Evolutionary conservation across 2,888 invertebrate species (phyloP).

Genomic region (Drosophila atroscutellata): DNA sequence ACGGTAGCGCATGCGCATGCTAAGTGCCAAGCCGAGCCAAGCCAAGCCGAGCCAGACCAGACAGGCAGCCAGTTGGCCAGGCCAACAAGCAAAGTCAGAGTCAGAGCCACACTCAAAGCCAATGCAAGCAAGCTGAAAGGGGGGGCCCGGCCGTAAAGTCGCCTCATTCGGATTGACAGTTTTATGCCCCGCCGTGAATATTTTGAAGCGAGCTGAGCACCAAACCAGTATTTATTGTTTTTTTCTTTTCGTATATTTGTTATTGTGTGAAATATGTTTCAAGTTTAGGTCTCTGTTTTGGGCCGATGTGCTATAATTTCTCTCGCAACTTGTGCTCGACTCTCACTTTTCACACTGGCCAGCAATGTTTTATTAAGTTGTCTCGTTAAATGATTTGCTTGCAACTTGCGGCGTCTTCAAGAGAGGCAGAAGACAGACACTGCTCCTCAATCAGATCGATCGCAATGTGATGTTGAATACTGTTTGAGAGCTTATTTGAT

Average conservation of each 20-base stretch:
- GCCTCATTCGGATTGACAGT: constrained; percentile 56
- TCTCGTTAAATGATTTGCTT: constrained; percentile 46
- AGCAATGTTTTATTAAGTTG: constrained; percentile 56
- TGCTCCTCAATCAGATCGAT: background rate
- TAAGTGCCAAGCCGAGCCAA: constrained; percentile 49
- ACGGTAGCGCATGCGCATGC: constrained; percentile 79
- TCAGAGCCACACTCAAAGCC: constrained; percentile 12
- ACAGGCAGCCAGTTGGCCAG: constrained; percentile 15
- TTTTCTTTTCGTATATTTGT: constrained; percentile 22
- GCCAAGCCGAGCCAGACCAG: constrained; percentile 22
- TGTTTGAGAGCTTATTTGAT: constrained; percentile 3
- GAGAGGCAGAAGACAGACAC: background rate
- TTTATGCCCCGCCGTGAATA: constrained; percentile 43
- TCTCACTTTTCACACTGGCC: constrained; percentile 73
- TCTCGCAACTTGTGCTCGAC: constrained; percentile 62
- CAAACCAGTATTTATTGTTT: constrained; percentile 69
- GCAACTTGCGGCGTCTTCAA: constrained; percentile 41
- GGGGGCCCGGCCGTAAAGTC: constrained; percentile 14
- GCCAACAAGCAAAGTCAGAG: constrained; percentile 12
- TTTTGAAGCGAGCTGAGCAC: constrained; percentile 26
- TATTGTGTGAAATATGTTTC: constrained; percentile 27
- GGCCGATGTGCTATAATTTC: constrained; percentile 70
- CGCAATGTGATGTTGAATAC: constrained; percentile 9
- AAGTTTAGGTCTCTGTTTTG: constrained; percentile 30
- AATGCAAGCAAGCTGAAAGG: background rate